phyloP scores from a whole-genome alignment of 2,888 invertebrate species.

The Agrotis segetum region DNA sequence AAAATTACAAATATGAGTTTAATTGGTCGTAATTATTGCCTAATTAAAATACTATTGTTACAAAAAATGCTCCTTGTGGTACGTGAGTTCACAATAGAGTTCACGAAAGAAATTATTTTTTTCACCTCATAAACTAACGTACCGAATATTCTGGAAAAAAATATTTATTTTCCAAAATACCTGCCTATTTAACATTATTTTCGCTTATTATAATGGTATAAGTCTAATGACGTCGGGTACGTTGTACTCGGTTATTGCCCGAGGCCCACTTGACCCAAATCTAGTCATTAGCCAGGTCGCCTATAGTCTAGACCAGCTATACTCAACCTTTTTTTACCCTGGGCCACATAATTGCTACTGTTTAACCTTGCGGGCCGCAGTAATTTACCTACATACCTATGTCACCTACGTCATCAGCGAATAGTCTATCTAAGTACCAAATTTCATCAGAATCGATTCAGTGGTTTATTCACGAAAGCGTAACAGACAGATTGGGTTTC shows the following conservation, averaged over 20 bases:
- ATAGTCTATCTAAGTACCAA: too few relatives aligned
- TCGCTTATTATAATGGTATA: constrained; percentile 12
- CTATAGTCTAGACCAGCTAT: constrained; percentile 50
- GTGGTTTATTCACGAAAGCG: too few relatives aligned
- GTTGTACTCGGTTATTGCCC: constrained; percentile 4
- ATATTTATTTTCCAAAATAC: neutral
- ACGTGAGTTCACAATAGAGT: constrained; percentile 13
- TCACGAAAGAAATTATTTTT: constrained; percentile 5
- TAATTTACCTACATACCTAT: too few relatives aligned
- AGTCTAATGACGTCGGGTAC: constrained; percentile 43
- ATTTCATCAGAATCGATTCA: too few relatives aligned
- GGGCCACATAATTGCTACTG: too few relatives aligned
- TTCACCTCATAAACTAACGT: too few relatives aligned
- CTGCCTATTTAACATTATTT: neutral
- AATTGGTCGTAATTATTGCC: constrained; percentile 21
- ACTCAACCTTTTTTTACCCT: too few relatives aligned
- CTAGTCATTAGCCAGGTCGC: constrained; percentile 45
- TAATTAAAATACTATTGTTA: constrained; percentile 29
- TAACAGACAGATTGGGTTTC: too few relatives aligned
- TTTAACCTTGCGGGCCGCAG: too few relatives aligned
- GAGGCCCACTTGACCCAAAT: constrained; percentile 62
- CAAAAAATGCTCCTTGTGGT: neutral
- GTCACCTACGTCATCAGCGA: too few relatives aligned
- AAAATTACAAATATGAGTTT: constrained; percentile 24
- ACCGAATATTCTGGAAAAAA: neutral